phyloP scores from a whole-genome alignment of 2,888 invertebrate species.

The Neoitamus cyanurus region DNA sequence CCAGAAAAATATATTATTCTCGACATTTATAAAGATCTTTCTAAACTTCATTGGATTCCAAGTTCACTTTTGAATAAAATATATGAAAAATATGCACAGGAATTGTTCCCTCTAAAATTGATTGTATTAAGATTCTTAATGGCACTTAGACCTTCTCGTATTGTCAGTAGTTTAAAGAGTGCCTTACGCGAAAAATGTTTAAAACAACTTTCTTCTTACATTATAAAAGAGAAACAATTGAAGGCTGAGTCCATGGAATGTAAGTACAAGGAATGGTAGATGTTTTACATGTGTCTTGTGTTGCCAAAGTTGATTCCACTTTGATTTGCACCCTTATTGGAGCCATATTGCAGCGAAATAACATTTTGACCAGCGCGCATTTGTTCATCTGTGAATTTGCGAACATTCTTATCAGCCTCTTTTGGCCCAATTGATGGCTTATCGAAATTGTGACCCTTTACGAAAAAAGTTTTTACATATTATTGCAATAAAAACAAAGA shows the following conservation, averaged over 20 bases:
- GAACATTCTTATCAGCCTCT: conserved; percentile 94
- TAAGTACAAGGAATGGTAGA: conserved; percentile 34
- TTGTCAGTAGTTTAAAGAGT: conserved; percentile 20
- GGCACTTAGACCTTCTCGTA: conserved; percentile 26
- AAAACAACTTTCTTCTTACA: background rate
- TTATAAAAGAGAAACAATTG: background rate
- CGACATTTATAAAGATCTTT: conserved; percentile 31
- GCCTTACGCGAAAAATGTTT: conserved; percentile 3
- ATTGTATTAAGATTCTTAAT: conserved; percentile 17
- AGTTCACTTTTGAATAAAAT: conserved; percentile 15
- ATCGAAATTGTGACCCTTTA: conserved; percentile 81
- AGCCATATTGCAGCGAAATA: conserved; percentile 95
- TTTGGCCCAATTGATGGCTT: conserved; percentile 95
- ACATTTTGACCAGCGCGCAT: conserved; percentile 91
- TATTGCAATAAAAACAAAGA: background rate
- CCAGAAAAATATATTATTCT: conserved; percentile 49
- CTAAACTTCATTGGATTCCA: conserved; percentile 29
- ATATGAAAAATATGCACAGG: conserved; percentile 17
- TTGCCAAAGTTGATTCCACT: conserved; percentile 97
- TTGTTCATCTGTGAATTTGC: conserved; percentile 94
- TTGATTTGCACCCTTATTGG: conserved; percentile 97
- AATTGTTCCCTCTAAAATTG: conserved; percentile 36
- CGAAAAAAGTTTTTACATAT: background rate
- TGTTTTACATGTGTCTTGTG: conserved; percentile 92
- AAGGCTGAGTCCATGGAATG: conserved; percentile 24